These are phyloP conservation scores for Acanthopleura granulata DNA, from an alignment of 2,888 invertebrate species.

Conservation along the genomic window DNA sequence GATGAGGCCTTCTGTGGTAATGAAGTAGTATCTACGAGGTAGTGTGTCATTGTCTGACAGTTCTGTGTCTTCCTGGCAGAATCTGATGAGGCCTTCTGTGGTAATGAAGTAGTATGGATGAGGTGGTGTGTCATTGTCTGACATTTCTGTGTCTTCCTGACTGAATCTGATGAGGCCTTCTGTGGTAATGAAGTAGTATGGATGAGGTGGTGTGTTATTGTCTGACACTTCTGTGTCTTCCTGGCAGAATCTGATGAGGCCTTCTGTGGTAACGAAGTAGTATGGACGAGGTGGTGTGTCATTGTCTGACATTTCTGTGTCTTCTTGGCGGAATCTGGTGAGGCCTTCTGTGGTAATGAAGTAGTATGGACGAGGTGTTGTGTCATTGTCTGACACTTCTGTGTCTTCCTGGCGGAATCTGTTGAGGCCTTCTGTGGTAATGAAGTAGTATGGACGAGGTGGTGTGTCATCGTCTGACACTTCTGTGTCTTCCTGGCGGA, in stretches of 20 bases:
- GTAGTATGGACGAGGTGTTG: too few relatives aligned
- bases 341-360: constrained; percentile 98
- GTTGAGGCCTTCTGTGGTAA: constrained; percentile 99
- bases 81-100: constrained; percentile 96
- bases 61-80: constrained; percentile 75
- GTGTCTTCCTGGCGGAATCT: constrained; percentile 60
- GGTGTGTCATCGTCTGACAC: too few relatives aligned
- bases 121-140: too few relatives aligned
- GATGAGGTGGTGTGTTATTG: too few relatives aligned
- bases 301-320: too few relatives aligned
- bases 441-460: too few relatives aligned
- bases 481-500: too few relatives aligned
- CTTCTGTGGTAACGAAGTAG: constrained; percentile 95
- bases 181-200: constrained; percentile 99
- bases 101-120: constrained; percentile 99
- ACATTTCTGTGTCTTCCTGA: not conserved
- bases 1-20: constrained; percentile 99
- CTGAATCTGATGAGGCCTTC: constrained; percentile 94
- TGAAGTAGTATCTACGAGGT: constrained; percentile 91
- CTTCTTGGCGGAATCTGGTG: constrained; percentile 82
- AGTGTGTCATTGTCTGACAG: too few relatives aligned
- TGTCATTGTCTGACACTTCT: too few relatives aligned
- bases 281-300: too few relatives aligned
- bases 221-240: too few relatives aligned
- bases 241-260: constrained; percentile 79